Base-by-base conservation (phyloP, 1,140 invertebrate species). In the Drosophila jambulina region DNA sequence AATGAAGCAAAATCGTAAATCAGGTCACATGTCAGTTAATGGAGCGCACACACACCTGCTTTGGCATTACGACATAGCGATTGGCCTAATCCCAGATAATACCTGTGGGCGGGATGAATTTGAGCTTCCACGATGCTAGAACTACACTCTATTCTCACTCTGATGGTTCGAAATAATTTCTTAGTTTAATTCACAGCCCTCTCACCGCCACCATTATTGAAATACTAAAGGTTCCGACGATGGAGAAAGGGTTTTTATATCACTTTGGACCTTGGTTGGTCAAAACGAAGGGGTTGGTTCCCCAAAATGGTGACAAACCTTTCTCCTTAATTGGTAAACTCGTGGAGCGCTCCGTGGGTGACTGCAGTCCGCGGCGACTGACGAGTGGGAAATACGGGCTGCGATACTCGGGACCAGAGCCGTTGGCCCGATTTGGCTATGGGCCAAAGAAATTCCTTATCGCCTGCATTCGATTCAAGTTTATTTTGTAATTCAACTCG, bases 401-500 rank as follows among this genome's bases (percentile, higher is more conserved):
- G 53, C 51, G 57, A 61, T 64, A 64, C 60, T 49, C 36, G 25
- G 23, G 43, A 65, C 43, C 46, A 40, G 53, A 38, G 74, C 21
- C 54, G 21, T 45, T 75, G 63, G 27, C 70, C 67, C 82, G 62
- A 84, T 82, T 85, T 85, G 78, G 81, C 38, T 85, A 82, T 68
- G 78, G 62, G 17, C 46, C 58, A 25, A 72, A 69, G 72, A 75
- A 83, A 87, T 46, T 60, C 54, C 75, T 90, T 90, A 90, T 90
- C 85, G 46, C 72, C 34, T 63, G 60, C 80, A 80, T 82, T 85
- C 78, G 83, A 90, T 90, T 79, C 65, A 59, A 84, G 78, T 90
- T 90, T 78, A 82, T 79, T 85, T 90, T 90, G 78, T 90, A 85
- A 85, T 80, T 72, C 72, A 63, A 57, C 81, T 85, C 63, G 85